A percentile compares a stretch with the other conserved stretches of the same genome.
Conservation (phyloP, 2,113 vertebrate genomes). For the Heptranchias perlo region DNA sequence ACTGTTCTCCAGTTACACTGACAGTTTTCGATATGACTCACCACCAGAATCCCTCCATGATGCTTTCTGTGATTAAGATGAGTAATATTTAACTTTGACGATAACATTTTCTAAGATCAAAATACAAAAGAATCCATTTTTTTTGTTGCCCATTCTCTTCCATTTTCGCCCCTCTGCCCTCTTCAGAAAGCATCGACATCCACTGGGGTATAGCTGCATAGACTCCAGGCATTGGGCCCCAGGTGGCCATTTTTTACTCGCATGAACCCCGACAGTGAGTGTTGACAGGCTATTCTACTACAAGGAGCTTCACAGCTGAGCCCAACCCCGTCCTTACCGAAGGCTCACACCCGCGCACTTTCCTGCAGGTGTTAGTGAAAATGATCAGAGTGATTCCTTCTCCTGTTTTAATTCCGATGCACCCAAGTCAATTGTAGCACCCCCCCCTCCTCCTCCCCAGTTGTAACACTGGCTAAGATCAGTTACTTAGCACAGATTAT, state of each 20-base stretch:
- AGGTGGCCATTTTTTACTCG: background rate
- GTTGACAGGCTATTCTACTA: background rate
- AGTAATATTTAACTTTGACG: background rate
- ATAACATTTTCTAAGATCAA: background rate
- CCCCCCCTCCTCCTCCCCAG: too few relatives aligned
- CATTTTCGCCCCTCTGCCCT: background rate
- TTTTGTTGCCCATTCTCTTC: background rate
- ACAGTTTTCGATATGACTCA: too few relatives aligned
- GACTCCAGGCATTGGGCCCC: background rate
- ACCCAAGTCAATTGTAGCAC: background rate
- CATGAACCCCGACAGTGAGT: background rate
- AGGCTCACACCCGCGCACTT: background rate
- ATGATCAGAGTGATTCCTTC: background rate
- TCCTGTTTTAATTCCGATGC: background rate
- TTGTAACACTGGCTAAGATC: background rate
- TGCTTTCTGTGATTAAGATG: background rate
- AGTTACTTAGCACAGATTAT: background rate
- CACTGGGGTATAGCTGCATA: background rate
- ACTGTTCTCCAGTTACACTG: too few relatives aligned
- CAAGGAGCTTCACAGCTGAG: background rate
- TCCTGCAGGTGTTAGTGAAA: background rate
- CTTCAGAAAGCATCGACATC: background rate
- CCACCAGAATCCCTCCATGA: background rate
- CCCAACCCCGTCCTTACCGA: background rate
- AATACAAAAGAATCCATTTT: background rate